phyloP scores from a whole-genome alignment of 2,113 vertebrate species.

The Scolopax mira region DNA sequence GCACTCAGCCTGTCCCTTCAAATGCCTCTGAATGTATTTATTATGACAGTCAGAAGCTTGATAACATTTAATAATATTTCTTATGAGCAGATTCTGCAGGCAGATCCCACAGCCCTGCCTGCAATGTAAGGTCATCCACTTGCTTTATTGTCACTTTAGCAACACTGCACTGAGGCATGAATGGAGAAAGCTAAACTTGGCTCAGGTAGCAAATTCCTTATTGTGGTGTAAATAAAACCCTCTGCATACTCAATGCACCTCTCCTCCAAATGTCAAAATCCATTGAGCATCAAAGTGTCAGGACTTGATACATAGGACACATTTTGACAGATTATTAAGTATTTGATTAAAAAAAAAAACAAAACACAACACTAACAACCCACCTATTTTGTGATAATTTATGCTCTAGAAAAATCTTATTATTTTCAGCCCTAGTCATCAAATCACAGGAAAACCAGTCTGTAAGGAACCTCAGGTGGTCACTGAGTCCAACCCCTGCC shows the following conservation, averaged over 20 bases:
- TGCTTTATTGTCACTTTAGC: not conserved
- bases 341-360: not conserved
- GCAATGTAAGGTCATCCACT: not conserved
- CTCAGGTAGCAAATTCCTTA: not conserved
- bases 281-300: not conserved
- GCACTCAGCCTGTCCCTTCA: not conserved
- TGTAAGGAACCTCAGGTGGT: not conserved
- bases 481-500: not conserved
- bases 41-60: not conserved
- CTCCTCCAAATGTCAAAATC: not conserved
- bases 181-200: not conserved
- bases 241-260: not conserved
- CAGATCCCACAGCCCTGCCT: not conserved
- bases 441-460: not conserved
- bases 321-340: not conserved
- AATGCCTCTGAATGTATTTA: not conserved
- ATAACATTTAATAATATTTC: constrained; percentile 26
- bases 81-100: not conserved
- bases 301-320: not conserved
- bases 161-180: not conserved
- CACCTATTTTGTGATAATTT: not conserved
- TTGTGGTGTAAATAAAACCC: not conserved
- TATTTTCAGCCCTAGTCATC: not conserved
- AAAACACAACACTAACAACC: not conserved
- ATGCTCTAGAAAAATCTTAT: not conserved